phyloP scores from a whole-genome alignment of 2,113 vertebrate genomes.

The Cynocephalus volans region DNA sequence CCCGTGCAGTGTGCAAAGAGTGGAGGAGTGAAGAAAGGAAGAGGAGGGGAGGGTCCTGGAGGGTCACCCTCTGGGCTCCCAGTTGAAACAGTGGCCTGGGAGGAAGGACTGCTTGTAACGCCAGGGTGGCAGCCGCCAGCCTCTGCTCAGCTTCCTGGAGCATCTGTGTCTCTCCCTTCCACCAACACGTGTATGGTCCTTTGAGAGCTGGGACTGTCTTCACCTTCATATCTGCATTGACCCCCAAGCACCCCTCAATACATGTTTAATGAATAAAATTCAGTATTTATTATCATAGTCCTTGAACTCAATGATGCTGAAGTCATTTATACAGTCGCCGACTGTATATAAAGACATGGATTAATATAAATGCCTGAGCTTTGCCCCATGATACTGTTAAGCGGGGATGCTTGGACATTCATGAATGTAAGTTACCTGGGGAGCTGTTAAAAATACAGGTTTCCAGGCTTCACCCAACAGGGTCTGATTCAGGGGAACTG shows the following conservation, averaged over 20 bases:
- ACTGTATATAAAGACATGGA: background rate
- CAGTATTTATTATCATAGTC: background rate
- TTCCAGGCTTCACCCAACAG: background rate
- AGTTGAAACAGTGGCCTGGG: background rate
- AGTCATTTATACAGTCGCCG: background rate
- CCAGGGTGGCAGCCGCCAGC: too few species aligned
- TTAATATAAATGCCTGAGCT: background rate
- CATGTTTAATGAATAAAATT: conserved; percentile 19
- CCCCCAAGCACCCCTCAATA: background rate
- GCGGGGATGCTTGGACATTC: too few species aligned
- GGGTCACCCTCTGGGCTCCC: background rate
- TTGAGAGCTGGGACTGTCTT: background rate
- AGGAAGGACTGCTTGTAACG: background rate
- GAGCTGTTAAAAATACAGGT: background rate
- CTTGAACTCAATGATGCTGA: background rate
- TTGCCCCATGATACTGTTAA: background rate
- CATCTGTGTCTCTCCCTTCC: background rate
- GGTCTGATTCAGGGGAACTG: background rate
- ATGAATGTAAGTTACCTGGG: background rate
- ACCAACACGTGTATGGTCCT: background rate
- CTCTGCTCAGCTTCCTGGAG: background rate
- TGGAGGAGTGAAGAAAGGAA: background rate
- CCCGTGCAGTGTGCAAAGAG: background rate
- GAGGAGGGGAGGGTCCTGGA: background rate
- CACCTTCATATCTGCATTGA: background rate